Base-by-base conservation (phyloP, 2,888 invertebrate genomes). In the Eledona agricola region DNA sequence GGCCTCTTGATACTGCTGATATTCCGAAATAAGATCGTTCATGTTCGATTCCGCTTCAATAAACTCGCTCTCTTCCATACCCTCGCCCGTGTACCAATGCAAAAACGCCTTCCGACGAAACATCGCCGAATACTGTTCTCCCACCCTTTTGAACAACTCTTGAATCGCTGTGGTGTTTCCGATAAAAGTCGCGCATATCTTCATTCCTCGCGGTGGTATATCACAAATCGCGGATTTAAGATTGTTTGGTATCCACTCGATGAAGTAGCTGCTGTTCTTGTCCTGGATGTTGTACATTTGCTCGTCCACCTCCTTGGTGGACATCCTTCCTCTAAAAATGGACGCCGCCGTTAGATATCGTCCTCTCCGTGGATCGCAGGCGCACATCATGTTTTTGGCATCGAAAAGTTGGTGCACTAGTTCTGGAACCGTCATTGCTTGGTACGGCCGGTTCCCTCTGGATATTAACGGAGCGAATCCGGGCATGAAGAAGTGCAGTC, bases 311-410 rank as follows among this genome's bases (percentile, higher is more conserved):
- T 83, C 83, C 62, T 81, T 82, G 71, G 82, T 84, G 2, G 83
- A 83, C 79, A 85, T 89, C 63, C 82, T 74, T 34, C 92, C 92
- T 72, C 89, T 73, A 77, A 89, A 88, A 70, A 93, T 89, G 65
- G 89, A 87, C 19, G 92, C 90, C 7, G 89, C 90, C 0, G 92
- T 92, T 50, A 93, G 80, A 77, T 92, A 93, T 50, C 65, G 70
- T 10, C 91, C 91, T 72, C 86, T 87, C 34, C 90, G 79, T 2
- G 92, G 91, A 79, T 93, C 91, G 71, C 90, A 91, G 15, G 92
- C 92, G 45, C 90, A 89, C 91, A 93, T 92, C 87, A 92, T 88
- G 78, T 91, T 93, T 73, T 85, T 86, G 1, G 90, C 88, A 66
- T 91, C 89, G 77, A 93, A 93, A 81, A 89, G 84, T 79, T 88